phyloP scores from a whole-genome alignment of 2,888 invertebrate species.

The Branchellion lobata region DNA sequence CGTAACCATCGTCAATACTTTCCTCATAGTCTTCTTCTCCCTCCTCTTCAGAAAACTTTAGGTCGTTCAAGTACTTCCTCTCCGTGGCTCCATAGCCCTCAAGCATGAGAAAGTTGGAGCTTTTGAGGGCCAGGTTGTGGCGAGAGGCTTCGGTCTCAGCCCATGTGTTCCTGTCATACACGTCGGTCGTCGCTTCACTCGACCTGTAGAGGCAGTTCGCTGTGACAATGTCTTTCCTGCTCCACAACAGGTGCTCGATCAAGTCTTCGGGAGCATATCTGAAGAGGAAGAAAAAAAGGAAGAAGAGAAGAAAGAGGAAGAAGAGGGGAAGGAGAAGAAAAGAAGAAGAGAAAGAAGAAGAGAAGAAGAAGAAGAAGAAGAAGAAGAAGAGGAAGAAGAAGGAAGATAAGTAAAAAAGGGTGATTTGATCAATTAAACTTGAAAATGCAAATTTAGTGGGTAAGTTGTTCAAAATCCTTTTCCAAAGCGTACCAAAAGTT shows the following conservation, averaged over 20 bases:
- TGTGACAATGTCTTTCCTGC: constrained; percentile 55
- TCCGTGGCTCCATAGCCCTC: constrained; percentile 56
- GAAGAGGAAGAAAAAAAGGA: too few relatives aligned
- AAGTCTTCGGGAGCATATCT: constrained; percentile 54
- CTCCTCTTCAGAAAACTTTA: constrained; percentile 51
- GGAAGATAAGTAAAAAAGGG: too few relatives aligned
- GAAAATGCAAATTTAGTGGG: too few relatives aligned
- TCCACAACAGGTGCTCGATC: constrained; percentile 56
- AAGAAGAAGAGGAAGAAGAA: too few relatives aligned
- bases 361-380: too few relatives aligned
- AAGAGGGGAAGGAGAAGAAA: too few relatives aligned
- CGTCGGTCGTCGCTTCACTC: constrained; percentile 44
- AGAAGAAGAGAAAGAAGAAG: too few relatives aligned
- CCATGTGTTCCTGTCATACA: constrained; percentile 59
- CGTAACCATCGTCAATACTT: constrained; percentile 8
- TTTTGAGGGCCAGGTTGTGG: constrained; percentile 51
- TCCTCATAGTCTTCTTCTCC: neutral
- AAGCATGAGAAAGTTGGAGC: constrained; percentile 54
- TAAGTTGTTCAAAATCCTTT: too few relatives aligned
- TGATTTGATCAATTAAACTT: too few relatives aligned
- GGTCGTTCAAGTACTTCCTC: constrained; percentile 55
- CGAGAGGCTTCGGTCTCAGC: constrained; percentile 56
- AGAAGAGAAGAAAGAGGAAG: neutral
- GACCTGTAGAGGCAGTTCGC: constrained; percentile 55
- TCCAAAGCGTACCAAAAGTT: too few relatives aligned